Percentiles rank a stretch among this genome's conserved stretches.
Conservation (phyloP, 2,888 invertebrate genomes). For the Eilema depressum region DNA sequence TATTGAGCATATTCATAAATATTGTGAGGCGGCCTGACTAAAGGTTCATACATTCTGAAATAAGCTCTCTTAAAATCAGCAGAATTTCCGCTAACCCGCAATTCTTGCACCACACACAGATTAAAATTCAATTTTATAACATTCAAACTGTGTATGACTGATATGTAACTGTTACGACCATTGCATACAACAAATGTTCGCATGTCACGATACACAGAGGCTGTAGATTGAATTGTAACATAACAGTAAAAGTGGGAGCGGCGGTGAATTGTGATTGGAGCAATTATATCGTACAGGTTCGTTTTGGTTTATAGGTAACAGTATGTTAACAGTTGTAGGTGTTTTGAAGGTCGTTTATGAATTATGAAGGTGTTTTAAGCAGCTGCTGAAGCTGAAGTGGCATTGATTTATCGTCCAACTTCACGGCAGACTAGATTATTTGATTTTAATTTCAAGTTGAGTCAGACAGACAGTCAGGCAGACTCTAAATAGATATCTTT, state of each 20-base stretch:
- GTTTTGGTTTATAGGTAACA: neutral
- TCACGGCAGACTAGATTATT: too few species aligned
- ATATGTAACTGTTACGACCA: slow-evolving; percentile 55
- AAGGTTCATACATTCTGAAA: too few species aligned
- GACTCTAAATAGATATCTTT: too few species aligned
- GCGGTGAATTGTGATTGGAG: slow-evolving; percentile 2
- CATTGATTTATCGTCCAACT: too few species aligned
- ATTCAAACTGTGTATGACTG: slow-evolving; percentile 60
- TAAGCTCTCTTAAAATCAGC: neutral
- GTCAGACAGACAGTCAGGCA: too few species aligned
- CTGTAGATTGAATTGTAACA: slow-evolving; percentile 31
- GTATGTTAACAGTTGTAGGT: neutral
- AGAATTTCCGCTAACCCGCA: slow-evolving; percentile 17
- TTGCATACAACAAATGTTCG: slow-evolving; percentile 46
- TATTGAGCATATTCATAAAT: too few species aligned
- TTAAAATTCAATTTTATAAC: slow-evolving; percentile 23
- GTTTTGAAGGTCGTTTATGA: slow-evolving; percentile 8
- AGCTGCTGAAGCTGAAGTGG: too few species aligned
- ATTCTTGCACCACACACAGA: slow-evolving; percentile 21
- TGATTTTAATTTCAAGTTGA: too few species aligned
- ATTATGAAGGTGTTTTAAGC: neutral
- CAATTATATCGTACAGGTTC: slow-evolving; percentile 5
- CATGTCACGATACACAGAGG: slow-evolving; percentile 53
- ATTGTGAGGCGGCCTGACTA: too few species aligned
- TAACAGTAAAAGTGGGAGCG: slow-evolving; percentile 28